Base-by-base conservation (phyloP, 2,797 vertebrate genomes). In the Gastrophryne carolinensis region DNA sequence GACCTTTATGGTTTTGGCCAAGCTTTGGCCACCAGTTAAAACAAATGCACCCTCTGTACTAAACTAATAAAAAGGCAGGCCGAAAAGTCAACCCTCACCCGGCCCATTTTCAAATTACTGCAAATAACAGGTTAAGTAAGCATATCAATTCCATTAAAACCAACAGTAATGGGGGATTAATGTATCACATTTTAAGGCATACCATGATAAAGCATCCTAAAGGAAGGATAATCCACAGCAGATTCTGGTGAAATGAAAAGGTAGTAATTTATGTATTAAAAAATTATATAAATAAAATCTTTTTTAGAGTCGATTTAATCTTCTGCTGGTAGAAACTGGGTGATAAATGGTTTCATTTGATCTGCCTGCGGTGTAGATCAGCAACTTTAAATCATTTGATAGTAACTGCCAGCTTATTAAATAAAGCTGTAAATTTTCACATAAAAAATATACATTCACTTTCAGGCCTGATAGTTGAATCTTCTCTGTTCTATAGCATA, bases 281-380 rank as follows among this genome's bases (percentile, higher is more conserved):
- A 47, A 67, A 67, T 53, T 53, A 50, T 34, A 67, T 68, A 56
- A 39, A 39, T 68, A 41, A 39, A 12, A 12, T 68, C 11, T 56
- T 56, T 24, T 24, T 12, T 68, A 37, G 23, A 54, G 50, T 35
- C 29, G 50, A 68, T 68, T 68, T 68, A 68, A 68, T 68, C 65
- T 56, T 27, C 26, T 68, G 35, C 23, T 54, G 9, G 32, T 68
- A 37, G 65, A 56, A 58, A 70, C 19, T 21, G 37, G 26, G 19
- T 70, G 67, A 70, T 70, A 41, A 70, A 70, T 70, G 67, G 53
- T 58, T 70, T 70, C 35, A 58, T 70, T 70, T 58, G 35, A 17
- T 58, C 32, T 44, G 52, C 67, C 54, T 57, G 52, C 37, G 23
- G 35, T 58, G 54, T 47, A 58, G 37, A 57, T 44, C 67, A 30